Evolutionary conservation across 2,113 vertebrate genomes (phyloP), one percentile per base, ranked within the genome.

Genomic region (Leptodactylus fuscus): DNA sequence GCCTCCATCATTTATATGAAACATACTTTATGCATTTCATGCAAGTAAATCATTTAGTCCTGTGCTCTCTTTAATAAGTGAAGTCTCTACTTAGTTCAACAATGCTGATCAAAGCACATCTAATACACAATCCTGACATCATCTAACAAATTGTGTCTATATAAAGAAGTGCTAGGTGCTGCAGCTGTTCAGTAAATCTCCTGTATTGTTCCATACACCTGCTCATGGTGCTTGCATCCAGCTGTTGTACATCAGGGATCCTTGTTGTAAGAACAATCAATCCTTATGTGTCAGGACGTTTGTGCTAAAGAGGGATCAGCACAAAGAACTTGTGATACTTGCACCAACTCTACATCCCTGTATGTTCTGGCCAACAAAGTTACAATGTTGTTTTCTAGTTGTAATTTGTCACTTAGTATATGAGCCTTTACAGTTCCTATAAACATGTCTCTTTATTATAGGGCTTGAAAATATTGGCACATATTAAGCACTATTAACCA

Each of bases 91-190:
- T 12, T 13, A 44, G 27, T 16, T 32, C 0, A 0, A 20, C 44
- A 51, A 32, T 76, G 73, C 73, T 76, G 73, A 80, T 18, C 53
- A 62, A 62, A 80, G 77, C 77, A 44, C 34, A 38, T 27, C 27
- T 27, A 18, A 15, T 41, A 27, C n/a, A 44, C 34, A 60, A 36
- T 8, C n/a, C n/a, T 80, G 77, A 62, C 53, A 27, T 41, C 36
- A 7, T 22, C 18, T 44, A 80, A 80, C 34, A 62, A 80, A 80
- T 60, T 36, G 55, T 62, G 32, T 80, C 53, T 60, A 44, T 60
- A 62, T 60, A 58, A 79, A 79, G 76, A 36, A 58, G 51, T 24
- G 51, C 20, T 49, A n/a, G 29, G 75, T 53, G 49, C 18, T 34
- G 46, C 74, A 77, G 46, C 48, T 77, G 51, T n/a, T 79, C 18